Percentiles rank a stretch among this genome's conserved stretches.
Evolutionary conservation across 2,797 vertebrate genomes (phyloP).

Genomic region (Melanotaenia parkinsoni): DNA sequence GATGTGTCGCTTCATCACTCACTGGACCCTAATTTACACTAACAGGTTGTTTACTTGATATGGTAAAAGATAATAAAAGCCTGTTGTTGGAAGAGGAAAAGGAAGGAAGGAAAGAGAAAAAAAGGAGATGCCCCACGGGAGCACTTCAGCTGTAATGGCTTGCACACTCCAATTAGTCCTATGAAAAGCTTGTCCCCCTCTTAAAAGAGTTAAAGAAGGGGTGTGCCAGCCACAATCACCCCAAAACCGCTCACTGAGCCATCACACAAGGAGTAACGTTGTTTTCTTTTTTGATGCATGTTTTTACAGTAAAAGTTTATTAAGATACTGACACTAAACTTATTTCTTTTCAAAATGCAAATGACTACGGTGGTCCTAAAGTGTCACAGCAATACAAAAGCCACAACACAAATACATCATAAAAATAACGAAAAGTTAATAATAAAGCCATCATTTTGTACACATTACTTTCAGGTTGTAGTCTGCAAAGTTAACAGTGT

Average conservation of each 20-base stretch:
- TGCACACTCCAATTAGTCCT: conserved; percentile 84
- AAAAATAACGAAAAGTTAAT: no score
- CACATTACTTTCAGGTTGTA: no score
- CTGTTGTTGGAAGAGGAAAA: conserved; percentile 71
- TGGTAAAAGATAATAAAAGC: conserved; percentile 80
- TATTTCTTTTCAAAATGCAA: background rate
- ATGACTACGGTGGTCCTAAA: background rate
- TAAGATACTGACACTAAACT: conserved; percentile 7
- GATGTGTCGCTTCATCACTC: conserved; percentile 81
- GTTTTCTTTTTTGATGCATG: background rate
- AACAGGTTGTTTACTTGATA: conserved; percentile 83
- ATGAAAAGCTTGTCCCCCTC: conserved; percentile 73
- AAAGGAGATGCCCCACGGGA: conserved; percentile 74
- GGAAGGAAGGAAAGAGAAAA: conserved; percentile 51
- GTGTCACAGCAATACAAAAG: no score
- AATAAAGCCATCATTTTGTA: no score
- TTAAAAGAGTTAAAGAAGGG: conserved; percentile 50
- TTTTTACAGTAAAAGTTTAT: conserved; percentile 4
- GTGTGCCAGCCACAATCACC: conserved; percentile 47
- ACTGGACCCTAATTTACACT: conserved; percentile 82
- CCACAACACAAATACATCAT: no score
- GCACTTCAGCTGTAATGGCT: conserved; percentile 79
- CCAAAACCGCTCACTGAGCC: conserved; percentile 45
- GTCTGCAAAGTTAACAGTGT: no score
- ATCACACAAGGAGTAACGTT: conserved; percentile 3